Conservation (phyloP, 30 jellyfish, hydroid and myxozoan species). For the Aurelia sp. region DNA sequence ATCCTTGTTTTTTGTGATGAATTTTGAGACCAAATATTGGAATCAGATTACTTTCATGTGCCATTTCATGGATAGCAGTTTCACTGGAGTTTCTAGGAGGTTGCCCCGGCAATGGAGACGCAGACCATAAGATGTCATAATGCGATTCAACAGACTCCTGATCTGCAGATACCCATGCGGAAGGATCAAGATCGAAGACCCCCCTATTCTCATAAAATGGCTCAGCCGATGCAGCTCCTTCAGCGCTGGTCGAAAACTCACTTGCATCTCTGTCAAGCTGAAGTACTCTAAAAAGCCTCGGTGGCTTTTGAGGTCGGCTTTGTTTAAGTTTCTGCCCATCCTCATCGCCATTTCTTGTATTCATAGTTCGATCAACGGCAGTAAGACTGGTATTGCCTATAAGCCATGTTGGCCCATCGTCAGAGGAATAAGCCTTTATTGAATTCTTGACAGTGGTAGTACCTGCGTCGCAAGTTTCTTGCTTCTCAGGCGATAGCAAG, state of each 20-base stretch:
- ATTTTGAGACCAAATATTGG: not conserved
- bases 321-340: too few relatives aligned
- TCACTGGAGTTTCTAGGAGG: not conserved
- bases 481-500: too few relatives aligned
- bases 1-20: conserved; percentile 11
- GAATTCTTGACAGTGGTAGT: too few relatives aligned
- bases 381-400: too few relatives aligned
- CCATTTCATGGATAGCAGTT: not conserved
- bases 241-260: not conserved
- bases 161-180: conserved; percentile 30
- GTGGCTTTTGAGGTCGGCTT: not conserved
- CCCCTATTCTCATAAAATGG: conserved; percentile 16
- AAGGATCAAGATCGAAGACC: conserved; percentile 42
- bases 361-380: too few relatives aligned
- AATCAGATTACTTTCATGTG: not conserved
- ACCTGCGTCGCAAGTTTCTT: too few relatives aligned
- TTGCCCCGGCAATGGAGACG: conserved; percentile 9
- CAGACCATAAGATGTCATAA: not conserved
- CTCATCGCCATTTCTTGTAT: too few relatives aligned
- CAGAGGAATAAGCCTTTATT: too few relatives aligned
- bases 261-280: conserved; percentile 8
- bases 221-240: not conserved
- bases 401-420: too few relatives aligned
- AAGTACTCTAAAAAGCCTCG: conserved; percentile 3
- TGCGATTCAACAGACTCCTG: not conserved